Base-by-base conservation (phyloP, 2,113 vertebrate genomes). In the Xyliphius kryptos region DNA sequence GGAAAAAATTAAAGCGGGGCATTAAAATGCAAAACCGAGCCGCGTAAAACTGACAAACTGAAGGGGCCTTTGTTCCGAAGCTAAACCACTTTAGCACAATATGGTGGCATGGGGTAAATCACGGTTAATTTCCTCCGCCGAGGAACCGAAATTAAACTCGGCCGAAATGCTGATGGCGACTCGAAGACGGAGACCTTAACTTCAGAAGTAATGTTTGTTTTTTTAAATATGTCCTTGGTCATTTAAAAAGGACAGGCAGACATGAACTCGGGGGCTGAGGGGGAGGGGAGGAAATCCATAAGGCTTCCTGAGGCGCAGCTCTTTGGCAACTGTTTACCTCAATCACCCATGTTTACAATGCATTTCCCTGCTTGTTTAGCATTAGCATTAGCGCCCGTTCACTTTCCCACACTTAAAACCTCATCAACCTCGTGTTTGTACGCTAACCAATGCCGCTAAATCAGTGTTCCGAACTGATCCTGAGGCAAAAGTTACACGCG, bases 371-470 rank as follows among this genome's bases (percentile, higher is more conserved):
- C 1, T 32, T 32, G 4, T 3, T 32, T 32, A 32, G 26, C 26
- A 32, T 32, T 32, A 63, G 53, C 63, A 56, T 67, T 58, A 67
- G 56, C 69, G 69, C 53, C 40, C n/a, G 58, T 52, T 63, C 47
- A 40, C 69, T 56, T 68, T 32, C 56, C 26, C 48, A 19, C 32
- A 46, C 43, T 40, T 14, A n/a, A 52, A 47, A 37, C 50, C 53
- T 54, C 32, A n/a, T n/a, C n/a, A n/a, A n/a, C 63, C 49, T 36
- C 46, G 14, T 63, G 65, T 26, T 44, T 40, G 48, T 41, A 20
- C 17, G 47, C 26, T 72, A 52, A 41, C 40, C 43, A 2, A 20
- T 49, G 56, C 43, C 14, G 13, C 50, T 32, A 11, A 65, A 50
- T 13, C 5, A 32, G 44, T 14, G 19, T 56, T 61, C 19, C 6